phyloP scores from a whole-genome alignment of 2,888 invertebrate species.

The Lasioglossum leucozonium region DNA sequence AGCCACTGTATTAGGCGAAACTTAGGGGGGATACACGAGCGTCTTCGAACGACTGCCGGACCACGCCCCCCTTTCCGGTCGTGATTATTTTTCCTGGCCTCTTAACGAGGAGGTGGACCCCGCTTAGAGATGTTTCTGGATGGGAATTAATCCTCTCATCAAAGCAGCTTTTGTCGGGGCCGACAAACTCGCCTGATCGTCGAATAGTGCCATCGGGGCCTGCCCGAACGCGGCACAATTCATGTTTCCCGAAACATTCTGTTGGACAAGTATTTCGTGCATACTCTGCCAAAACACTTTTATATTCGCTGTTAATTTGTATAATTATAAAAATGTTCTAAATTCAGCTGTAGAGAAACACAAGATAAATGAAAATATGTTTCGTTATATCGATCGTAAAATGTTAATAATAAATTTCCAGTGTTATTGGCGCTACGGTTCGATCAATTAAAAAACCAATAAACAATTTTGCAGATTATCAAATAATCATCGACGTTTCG shows the following conservation, averaged over 20 bases:
- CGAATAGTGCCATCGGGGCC: background rate
- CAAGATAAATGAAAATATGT: too few relatives aligned
- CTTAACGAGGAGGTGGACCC: slow-evolving; percentile 49
- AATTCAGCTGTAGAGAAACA: too few relatives aligned
- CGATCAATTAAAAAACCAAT: too few relatives aligned
- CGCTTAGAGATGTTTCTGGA: slow-evolving; percentile 23
- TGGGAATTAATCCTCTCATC: slow-evolving; percentile 60
- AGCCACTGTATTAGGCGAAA: slow-evolving; percentile 3
- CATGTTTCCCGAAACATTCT: background rate
- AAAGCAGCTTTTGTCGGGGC: slow-evolving; percentile 40
- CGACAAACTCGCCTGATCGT: background rate
- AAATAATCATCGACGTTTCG: too few relatives aligned
- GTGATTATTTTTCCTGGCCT: slow-evolving; percentile 45
- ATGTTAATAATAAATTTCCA: too few relatives aligned
- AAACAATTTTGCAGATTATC: too few relatives aligned
- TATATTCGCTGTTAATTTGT: too few relatives aligned
- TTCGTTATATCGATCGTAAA: too few relatives aligned
- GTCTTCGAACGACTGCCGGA: slow-evolving; percentile 10
- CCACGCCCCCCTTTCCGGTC: slow-evolving; percentile 58
- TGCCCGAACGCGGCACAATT: background rate
- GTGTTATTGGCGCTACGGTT: too few relatives aligned
- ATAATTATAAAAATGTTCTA: too few relatives aligned
- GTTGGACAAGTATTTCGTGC: too few relatives aligned
- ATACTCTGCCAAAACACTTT: too few relatives aligned
- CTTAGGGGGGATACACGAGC: slow-evolving; percentile 1